These are phyloP conservation scores for Seira ritae DNA, from an alignment of 2,888 invertebrate species.

Conservation along the genomic window DNA sequence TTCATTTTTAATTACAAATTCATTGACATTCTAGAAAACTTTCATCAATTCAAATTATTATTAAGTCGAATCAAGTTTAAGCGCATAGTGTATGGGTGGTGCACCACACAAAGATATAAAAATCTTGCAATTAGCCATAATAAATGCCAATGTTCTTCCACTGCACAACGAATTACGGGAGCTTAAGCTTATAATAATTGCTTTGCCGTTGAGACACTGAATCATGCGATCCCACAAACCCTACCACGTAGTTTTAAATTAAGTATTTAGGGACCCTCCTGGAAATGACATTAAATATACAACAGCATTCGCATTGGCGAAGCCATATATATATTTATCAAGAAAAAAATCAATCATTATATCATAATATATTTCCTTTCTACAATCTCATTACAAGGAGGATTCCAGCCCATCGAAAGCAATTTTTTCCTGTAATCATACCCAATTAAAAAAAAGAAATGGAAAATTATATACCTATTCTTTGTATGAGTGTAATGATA, in stretches of 20 bases:
- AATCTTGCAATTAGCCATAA: neutral
- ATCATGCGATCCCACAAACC: neutral
- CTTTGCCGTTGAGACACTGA: neutral
- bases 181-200: neutral
- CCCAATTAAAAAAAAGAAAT: neutral
- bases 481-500: too few species aligned
- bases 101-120: neutral
- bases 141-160: constrained; percentile 7
- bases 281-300: neutral
- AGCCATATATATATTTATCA: too few species aligned
- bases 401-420: too few species aligned
- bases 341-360: neutral
- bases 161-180: too few species aligned
- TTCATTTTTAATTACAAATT: too few species aligned
- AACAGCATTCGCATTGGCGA: neutral
- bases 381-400: too few species aligned
- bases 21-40: too few species aligned
- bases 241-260: neutral
- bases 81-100: too few species aligned
- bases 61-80: too few species aligned
- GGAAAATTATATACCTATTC: neutral
- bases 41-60: too few species aligned
- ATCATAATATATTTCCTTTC: neutral
- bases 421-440: neutral
- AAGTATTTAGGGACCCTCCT: neutral